Percentiles rank a stretch among this genome's conserved stretches.
phyloP scores from a whole-genome alignment of 2,797 vertebrate species.

The Cuculus canorus region DNA sequence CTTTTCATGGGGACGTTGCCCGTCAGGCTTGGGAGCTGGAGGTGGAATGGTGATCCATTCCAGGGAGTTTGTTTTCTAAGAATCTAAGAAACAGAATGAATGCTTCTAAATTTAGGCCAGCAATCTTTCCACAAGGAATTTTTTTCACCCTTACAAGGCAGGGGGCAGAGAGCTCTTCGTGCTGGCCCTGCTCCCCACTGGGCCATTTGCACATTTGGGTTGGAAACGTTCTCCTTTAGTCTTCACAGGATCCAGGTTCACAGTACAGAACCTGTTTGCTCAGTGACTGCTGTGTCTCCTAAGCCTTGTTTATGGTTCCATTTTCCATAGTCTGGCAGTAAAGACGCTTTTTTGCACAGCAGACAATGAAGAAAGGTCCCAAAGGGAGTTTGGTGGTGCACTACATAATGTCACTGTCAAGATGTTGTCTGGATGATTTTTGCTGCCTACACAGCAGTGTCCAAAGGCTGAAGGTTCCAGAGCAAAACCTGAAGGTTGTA shows the following conservation, averaged over 20 bases:
- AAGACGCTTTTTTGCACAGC: background rate
- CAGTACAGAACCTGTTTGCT: background rate
- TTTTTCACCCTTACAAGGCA: background rate
- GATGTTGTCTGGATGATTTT: background rate
- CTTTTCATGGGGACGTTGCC: accelerated
- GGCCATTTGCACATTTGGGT: background rate
- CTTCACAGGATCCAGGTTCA: background rate
- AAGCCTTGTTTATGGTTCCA: background rate
- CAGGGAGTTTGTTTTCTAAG: background rate
- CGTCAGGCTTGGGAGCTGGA: too few relatives aligned
- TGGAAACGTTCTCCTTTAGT: background rate
- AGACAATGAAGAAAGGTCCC: background rate
- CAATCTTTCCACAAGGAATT: background rate
- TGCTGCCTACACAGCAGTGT: background rate
- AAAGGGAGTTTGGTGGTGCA: background rate
- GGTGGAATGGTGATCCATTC: accelerated
- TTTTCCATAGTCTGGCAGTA: background rate
- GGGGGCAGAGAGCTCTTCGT: background rate
- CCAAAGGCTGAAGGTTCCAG: background rate
- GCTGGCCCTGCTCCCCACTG: background rate
- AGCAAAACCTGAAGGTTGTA: background rate
- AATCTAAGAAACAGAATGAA: background rate
- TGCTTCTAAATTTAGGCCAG: background rate
- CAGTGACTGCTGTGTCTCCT: background rate
- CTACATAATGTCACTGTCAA: background rate